Evolutionary conservation across 2,888 invertebrate genomes (phyloP).

Genomic region (Perizoma affinitatum): DNA sequence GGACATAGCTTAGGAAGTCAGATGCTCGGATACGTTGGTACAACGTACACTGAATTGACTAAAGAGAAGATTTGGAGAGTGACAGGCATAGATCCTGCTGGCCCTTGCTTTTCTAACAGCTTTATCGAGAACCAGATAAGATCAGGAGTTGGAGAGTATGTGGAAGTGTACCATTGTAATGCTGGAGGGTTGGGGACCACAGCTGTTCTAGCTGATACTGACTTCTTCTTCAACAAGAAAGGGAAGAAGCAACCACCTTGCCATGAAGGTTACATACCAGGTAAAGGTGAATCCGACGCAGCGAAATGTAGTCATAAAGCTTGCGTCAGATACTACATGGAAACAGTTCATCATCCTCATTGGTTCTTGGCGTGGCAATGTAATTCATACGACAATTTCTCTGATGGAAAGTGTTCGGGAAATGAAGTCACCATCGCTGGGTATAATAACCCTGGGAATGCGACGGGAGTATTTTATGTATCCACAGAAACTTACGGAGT

Average conservation of each 20-base stretch:
- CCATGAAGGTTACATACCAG: conserved; percentile 61
- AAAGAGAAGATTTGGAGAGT: conserved; percentile 65
- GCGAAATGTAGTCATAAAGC: conserved; percentile 76
- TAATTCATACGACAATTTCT: conserved; percentile 62
- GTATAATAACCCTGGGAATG: conserved; percentile 72
- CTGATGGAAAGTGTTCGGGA: conserved; percentile 61
- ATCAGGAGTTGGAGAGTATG: conserved; percentile 82
- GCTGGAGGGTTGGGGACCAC: conserved; percentile 81
- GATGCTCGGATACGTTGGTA: conserved; percentile 65
- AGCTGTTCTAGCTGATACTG: conserved; percentile 80
- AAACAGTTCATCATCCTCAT: conserved; percentile 60
- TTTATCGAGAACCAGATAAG: conserved; percentile 74
- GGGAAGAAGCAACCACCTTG: conserved; percentile 84
- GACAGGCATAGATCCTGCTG: conserved; percentile 75
- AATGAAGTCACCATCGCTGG: conserved; percentile 72
- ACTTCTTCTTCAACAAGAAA: conserved; percentile 85
- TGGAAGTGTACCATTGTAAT: conserved; percentile 86
- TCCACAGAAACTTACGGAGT: conserved; percentile 64
- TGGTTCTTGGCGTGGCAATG: conserved; percentile 70
- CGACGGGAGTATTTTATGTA: conserved; percentile 72
- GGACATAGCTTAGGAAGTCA: conserved; percentile 76
- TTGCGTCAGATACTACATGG: conserved; percentile 66
- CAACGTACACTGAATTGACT: conserved; percentile 58
- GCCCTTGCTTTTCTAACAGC: conserved; percentile 75
- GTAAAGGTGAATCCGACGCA: conserved; percentile 65